A percentile compares a stretch with the other conserved stretches of the same genome.
Conservation (phyloP, 2,113 vertebrate genomes). For the Drymodes brunneopygia region DNA sequence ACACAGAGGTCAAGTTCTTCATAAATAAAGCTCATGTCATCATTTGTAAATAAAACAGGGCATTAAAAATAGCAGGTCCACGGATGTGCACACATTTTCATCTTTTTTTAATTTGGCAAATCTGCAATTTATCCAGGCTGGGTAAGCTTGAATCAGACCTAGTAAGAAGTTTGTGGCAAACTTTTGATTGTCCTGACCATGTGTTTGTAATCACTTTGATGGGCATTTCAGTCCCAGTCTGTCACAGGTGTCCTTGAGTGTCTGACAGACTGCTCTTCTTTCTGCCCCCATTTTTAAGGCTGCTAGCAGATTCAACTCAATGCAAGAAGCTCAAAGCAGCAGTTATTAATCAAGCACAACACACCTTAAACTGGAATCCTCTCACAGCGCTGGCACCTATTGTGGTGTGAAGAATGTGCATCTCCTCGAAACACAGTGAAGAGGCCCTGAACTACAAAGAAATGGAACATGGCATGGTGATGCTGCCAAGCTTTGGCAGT, state of each 20-base stretch:
- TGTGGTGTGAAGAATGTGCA: background rate
- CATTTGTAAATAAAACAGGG: background rate
- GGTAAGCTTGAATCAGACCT: background rate
- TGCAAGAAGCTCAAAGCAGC: background rate
- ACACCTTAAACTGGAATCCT: background rate
- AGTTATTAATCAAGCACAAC: background rate
- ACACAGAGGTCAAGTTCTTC: background rate
- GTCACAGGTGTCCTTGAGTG: background rate
- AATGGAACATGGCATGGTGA: fast-evolving
- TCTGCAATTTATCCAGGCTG: background rate
- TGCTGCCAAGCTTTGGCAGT: background rate
- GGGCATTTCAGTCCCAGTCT: background rate
- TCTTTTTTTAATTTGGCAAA: background rate
- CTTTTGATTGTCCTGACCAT: background rate
- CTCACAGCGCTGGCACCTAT: fast-evolving
- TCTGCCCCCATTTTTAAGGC: background rate
- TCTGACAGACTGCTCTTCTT: background rate
- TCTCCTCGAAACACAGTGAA: background rate
- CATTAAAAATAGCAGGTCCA: background rate
- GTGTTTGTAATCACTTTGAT: background rate
- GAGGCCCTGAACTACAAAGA: background rate
- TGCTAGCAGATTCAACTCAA: background rate
- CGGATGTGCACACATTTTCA: background rate
- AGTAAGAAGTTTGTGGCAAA: background rate
- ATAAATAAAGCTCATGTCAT: background rate